Evolutionary conservation across 2,113 vertebrate species (phyloP), one percentile per base, ranked within the genome.

Genomic region (Scopus umbretta): DNA sequence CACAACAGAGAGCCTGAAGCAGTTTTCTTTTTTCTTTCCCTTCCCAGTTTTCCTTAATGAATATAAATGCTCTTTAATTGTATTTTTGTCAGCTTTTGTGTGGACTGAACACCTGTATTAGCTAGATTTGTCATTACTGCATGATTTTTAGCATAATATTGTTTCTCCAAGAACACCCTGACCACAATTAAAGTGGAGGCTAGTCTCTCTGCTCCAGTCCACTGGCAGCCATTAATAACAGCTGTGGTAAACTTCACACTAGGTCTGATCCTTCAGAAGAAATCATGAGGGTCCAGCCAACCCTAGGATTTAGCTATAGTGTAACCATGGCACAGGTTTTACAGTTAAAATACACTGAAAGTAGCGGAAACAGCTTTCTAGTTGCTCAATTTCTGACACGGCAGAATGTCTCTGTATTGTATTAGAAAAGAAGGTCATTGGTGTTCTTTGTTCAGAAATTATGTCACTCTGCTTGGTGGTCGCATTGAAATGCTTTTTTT

Each of bases 381-480:
- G 79, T 63, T 45, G 40, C 62, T 88, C 40, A 26, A 36, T 59
- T 84, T 91, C 87, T 84, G 94, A 74, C 52, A 40, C 52, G 67
- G 87, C 81, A 92, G 76, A 92, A 84, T 63, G 15, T 76, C 56
- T 75, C 79, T 50, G 85, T 59, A 5, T 52, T 20, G 36, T 16
- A 27, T 67, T 40, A 72, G 76, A 59, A 56, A 11, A 86, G n/a
- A 80, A 89, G 56, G 67, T 91, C 61, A 15, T 71, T 59, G 20
- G 40, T 2, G 6, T 56, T 66, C 67, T 67, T 75, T n/a, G 61
- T 32, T 75, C 85, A 88, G 93, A 67, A 75, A 63, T 96, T 97
- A 97, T 92, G 95, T 97, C 93, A 96, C 94, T 43, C 96, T 94
- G 89, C 86, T 97, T 53, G 93, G 85, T 82, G 96, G 93, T 78